Evolutionary conservation across 2,113 vertebrate genomes (phyloP).

Genomic region (Manacus vitellinus): DNA sequence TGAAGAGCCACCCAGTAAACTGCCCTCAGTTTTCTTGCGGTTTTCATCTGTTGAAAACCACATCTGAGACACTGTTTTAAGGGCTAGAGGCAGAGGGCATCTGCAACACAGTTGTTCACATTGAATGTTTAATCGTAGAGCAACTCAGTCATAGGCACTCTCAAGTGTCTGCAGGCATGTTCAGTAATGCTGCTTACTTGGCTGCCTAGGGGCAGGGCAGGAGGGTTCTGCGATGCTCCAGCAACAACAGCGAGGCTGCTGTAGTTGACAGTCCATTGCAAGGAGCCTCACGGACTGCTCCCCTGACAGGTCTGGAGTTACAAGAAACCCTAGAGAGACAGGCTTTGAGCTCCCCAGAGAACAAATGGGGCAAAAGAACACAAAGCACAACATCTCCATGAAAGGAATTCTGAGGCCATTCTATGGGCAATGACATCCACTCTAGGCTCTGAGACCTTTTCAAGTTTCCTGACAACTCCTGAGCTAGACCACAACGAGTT

Average conservation of each 20-base stretch:
- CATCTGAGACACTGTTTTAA: background rate
- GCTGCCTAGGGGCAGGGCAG: background rate
- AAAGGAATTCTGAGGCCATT: background rate
- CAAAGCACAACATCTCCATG: background rate
- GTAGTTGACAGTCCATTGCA: background rate
- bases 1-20: background rate
- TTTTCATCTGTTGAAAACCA: background rate
- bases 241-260: background rate
- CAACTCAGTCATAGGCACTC: background rate
- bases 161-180: background rate
- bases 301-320: background rate
- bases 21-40: background rate
- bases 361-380: background rate
- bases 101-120: background rate
- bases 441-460: background rate
- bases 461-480: background rate
- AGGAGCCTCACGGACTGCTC: background rate
- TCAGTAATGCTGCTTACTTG: background rate
- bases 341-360: background rate
- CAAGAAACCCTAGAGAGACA: background rate
- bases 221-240: background rate
- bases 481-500: background rate
- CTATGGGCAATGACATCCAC: fast-evolving
- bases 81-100: background rate
- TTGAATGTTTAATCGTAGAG: background rate